These are phyloP conservation scores for Eulacestoma nigropectus DNA, from an alignment of 2,113 vertebrate species.

Conservation along the genomic window DNA sequence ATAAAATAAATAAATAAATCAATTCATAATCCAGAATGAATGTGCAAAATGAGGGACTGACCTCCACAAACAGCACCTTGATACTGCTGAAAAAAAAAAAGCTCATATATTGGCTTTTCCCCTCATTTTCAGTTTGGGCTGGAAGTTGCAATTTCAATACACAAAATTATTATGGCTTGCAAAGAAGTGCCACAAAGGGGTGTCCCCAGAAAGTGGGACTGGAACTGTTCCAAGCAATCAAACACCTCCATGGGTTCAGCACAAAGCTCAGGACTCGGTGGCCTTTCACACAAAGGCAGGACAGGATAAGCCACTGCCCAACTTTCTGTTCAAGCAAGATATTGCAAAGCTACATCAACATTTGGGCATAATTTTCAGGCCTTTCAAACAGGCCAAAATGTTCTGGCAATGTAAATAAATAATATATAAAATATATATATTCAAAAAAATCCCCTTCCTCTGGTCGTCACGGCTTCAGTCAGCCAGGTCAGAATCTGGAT, in stretches of 20 bases:
- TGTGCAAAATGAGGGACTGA: not conserved
- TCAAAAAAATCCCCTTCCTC: not conserved
- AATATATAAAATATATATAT: not conserved
- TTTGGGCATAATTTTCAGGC: not conserved
- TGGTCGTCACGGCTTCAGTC: not conserved
- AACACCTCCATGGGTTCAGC: not conserved
- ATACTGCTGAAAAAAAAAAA: not conserved
- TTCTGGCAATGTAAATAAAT: accelerated
- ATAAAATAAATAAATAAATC: not conserved
- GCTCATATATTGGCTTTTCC: not conserved
- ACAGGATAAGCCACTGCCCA: not conserved
- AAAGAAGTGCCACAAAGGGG: not conserved
- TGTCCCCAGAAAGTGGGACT: not conserved
- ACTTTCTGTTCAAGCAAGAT: not conserved
- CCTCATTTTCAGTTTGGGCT: not conserved
- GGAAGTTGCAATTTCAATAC: not conserved
- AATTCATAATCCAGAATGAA: not conserved
- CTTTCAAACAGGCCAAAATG: not conserved
- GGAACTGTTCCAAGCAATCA: not conserved
- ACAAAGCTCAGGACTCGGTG: not conserved
- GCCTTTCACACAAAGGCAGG: not conserved
- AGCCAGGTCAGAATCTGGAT: not conserved
- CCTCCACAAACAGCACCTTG: not conserved
- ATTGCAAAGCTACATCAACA: not conserved
- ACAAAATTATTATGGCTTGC: not conserved